Conservation (phyloP, 2,113 vertebrate species). For the Trachemys scripta region DNA sequence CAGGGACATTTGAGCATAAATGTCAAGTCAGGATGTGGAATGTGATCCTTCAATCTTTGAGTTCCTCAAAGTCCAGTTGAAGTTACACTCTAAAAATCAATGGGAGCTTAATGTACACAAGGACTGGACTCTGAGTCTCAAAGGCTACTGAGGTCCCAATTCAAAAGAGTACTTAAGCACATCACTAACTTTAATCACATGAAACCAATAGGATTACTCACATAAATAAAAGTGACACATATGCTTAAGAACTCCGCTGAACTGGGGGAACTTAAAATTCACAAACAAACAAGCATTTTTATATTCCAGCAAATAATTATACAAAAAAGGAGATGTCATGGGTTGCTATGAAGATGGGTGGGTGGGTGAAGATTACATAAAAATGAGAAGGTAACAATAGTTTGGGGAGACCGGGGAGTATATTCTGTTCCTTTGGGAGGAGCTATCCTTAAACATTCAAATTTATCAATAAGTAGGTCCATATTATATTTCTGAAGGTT, state of each 20-base stretch:
- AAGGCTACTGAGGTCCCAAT: slow-evolving; percentile 56
- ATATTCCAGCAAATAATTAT: slow-evolving; percentile 48
- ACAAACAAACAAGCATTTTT: slow-evolving; percentile 53
- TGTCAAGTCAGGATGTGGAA: slow-evolving; percentile 33
- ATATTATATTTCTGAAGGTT: slow-evolving; percentile 55
- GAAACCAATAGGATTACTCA: not conserved
- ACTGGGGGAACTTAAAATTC: slow-evolving; percentile 26
- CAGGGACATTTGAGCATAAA: slow-evolving; percentile 8
- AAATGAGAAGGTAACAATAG: slow-evolving; percentile 18
- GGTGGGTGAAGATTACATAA: slow-evolving; percentile 17
- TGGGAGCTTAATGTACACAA: slow-evolving; percentile 53
- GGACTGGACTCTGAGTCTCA: slow-evolving; percentile 68
- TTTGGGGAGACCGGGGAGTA: slow-evolving; percentile 19
- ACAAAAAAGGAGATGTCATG: slow-evolving; percentile 24
- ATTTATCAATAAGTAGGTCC: not conserved
- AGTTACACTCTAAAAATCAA: slow-evolving; percentile 50
- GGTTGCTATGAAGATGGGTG: too few species aligned
- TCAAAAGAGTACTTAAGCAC: not conserved
- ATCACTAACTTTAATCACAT: not conserved
- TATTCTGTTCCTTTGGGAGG: slow-evolving; percentile 58
- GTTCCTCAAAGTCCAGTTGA: slow-evolving; percentile 57
- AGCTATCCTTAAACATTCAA: slow-evolving; percentile 16
- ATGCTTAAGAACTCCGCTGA: not conserved
- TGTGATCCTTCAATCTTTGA: slow-evolving; percentile 59
- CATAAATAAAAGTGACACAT: not conserved